These are phyloP conservation scores for Loris lydekkerianus DNA, from an alignment of 2,797 vertebrate species.

Conservation along the genomic window DNA sequence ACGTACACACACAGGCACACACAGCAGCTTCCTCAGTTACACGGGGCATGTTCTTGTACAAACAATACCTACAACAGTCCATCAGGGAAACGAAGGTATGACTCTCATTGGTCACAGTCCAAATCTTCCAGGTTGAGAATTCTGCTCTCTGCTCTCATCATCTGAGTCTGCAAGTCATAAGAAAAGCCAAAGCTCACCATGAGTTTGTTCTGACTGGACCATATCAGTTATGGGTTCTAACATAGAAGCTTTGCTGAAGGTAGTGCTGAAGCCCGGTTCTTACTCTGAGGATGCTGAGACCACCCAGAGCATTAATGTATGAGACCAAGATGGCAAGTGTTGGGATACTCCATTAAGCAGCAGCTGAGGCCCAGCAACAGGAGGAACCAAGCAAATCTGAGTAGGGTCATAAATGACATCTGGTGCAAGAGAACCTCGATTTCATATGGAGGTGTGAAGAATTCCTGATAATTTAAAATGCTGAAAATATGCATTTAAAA, in stretches of 20 bases:
- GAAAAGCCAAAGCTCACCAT: neutral
- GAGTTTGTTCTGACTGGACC: neutral
- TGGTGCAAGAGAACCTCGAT: neutral
- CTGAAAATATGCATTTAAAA: neutral
- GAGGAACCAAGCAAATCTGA: neutral
- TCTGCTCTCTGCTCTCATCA: neutral
- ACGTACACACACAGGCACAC: neutral
- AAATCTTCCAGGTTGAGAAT: neutral
- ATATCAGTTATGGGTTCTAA: neutral
- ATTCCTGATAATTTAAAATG: neutral
- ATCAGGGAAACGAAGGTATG: neutral
- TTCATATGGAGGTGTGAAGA: neutral
- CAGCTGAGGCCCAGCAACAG: neutral
- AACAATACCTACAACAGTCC: neutral
- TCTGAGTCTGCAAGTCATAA: neutral
- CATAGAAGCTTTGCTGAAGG: too few relatives aligned
- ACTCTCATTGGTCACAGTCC: neutral
- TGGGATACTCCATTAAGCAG: neutral
- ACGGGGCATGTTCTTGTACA: neutral
- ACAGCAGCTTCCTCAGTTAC: neutral
- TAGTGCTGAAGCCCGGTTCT: neutral
- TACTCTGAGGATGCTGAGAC: neutral
- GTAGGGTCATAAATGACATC: neutral
- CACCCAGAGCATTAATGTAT: neutral
- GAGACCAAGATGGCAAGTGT: neutral